Percentiles rank a stretch among this genome's conserved stretches.
These are phyloP conservation scores for Apodemus sylvaticus DNA, from an alignment of 2,113 vertebrate genomes.

Conservation along the genomic window DNA sequence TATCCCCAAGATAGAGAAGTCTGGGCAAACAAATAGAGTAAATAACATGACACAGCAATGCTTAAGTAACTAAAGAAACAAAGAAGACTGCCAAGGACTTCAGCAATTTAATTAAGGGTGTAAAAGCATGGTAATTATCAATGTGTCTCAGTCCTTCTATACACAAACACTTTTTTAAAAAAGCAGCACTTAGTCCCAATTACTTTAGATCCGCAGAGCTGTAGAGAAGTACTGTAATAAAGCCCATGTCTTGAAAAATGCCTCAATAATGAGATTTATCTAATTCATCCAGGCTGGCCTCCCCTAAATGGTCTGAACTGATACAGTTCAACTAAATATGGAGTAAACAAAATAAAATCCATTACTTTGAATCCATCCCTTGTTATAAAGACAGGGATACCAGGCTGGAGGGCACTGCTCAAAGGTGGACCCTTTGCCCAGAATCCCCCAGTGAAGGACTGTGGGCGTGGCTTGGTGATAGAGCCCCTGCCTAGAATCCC, in stretches of 20 bases:
- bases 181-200: conserved; percentile 68
- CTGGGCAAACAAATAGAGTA: conserved; percentile 45
- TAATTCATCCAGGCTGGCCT: not conserved
- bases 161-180: conserved; percentile 59
- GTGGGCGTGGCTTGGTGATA: too few relatives aligned
- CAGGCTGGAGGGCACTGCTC: not conserved
- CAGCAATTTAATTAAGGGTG: conserved; percentile 72
- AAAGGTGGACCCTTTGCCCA: not conserved
- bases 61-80: conserved; percentile 68
- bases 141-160: conserved; percentile 51
- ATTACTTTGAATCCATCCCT: not conserved
- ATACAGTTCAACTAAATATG: not conserved
- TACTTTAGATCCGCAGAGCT: conserved; percentile 11
- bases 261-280: conserved; percentile 6
- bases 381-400: not conserved
- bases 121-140: conserved; percentile 71
- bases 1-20: conserved; percentile 30
- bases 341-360: not conserved
- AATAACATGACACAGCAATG: conserved; percentile 65
- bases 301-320: not conserved
- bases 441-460: not conserved
- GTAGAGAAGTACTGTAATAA: not conserved
- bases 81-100: conserved; percentile 52
- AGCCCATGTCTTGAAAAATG: conserved; percentile 36
- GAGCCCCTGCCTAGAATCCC: too few relatives aligned